Evolutionary conservation across 2,113 vertebrate genomes (phyloP).

Genomic region (Lamprologus callipterus): DNA sequence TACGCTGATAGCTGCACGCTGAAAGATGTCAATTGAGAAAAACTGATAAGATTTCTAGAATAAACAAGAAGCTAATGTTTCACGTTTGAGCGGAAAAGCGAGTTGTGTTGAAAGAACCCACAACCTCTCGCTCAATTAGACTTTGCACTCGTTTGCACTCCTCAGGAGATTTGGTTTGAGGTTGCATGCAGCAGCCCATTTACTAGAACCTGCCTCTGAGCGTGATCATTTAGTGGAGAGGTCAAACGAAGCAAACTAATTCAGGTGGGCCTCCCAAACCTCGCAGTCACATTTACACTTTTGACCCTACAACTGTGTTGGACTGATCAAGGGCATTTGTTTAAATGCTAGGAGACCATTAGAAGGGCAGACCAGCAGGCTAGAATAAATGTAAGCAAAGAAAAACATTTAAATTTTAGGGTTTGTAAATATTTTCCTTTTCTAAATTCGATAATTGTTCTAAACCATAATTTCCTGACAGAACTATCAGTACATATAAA

Average conservation of each 20-base stretch:
- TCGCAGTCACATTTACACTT: not conserved
- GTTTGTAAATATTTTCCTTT: not conserved
- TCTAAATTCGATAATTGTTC: not conserved
- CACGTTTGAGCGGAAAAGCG: not conserved
- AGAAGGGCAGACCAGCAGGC: not conserved
- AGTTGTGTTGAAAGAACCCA: conserved; percentile 6
- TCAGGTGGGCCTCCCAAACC: not conserved
- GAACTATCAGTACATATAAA: not conserved
- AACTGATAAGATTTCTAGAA: conserved; percentile 17
- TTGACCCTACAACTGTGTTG: not conserved
- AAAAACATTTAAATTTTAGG: not conserved
- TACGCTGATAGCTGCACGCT: not conserved
- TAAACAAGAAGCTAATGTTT: not conserved
- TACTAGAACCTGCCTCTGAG: not conserved
- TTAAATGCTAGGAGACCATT: not conserved
- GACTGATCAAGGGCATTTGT: not conserved
- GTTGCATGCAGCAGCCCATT: not conserved
- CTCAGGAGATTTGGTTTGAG: not conserved
- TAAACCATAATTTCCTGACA: not conserved
- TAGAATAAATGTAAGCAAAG: not conserved
- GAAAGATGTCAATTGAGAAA: conserved; percentile 12
- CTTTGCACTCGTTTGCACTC: not conserved
- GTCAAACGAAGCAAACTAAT: not conserved
- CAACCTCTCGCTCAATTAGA: not conserved
- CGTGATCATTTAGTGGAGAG: not conserved